Conservation (phyloP, 2,797 vertebrate genomes). For the Buphagus erythrorhynchus region DNA sequence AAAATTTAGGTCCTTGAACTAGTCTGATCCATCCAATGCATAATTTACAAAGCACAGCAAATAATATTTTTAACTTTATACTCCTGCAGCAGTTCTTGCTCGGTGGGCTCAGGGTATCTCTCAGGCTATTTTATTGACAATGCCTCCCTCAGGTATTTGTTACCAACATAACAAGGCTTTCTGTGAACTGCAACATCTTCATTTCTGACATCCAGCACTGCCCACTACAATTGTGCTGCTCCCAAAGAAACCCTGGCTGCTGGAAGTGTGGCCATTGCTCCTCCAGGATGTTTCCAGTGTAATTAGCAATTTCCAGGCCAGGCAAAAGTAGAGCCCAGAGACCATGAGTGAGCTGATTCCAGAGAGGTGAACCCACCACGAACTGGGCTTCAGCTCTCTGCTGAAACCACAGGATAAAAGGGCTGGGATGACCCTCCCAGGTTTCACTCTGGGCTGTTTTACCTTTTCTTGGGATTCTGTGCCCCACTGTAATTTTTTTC, state of each 20-base stretch:
- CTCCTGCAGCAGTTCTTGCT: not conserved
- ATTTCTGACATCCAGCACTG: not conserved
- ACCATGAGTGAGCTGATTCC: not conserved
- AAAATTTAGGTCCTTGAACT: not conserved
- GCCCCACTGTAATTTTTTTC: rapidly evolving
- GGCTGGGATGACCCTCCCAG: not conserved
- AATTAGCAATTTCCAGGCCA: not conserved
- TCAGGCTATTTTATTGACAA: not conserved
- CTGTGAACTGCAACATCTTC: not conserved
- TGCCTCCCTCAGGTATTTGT: not conserved
- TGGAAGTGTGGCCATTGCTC: not conserved
- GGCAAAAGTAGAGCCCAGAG: not conserved
- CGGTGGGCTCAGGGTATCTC: not conserved
- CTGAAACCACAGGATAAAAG: not conserved
- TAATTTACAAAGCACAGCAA: not conserved
- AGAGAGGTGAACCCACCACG: not conserved
- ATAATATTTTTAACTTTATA: not conserved
- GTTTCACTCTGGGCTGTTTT: not conserved
- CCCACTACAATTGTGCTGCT: not conserved
- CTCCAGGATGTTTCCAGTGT: not conserved
- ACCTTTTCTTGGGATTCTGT: not conserved
- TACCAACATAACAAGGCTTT: not conserved
- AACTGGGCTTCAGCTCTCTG: not conserved
- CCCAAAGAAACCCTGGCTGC: not conserved
- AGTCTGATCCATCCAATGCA: not conserved